phyloP scores from a whole-genome alignment of 1,140 invertebrate genomes.

The Temnothorax curvispinosus region DNA sequence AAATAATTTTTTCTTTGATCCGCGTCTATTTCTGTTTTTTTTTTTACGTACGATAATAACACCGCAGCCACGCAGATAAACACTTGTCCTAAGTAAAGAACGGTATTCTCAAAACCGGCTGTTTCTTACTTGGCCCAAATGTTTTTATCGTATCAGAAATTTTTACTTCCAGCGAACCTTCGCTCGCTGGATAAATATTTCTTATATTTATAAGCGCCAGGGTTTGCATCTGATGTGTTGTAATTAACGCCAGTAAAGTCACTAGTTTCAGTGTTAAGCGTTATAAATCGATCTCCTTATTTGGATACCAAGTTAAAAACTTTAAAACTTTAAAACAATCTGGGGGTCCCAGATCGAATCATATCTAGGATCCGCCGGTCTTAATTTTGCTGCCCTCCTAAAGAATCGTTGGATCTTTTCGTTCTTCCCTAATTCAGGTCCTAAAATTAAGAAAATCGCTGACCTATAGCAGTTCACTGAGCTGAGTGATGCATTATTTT shows the following conservation, averaged over 20 bases:
- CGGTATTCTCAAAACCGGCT: no score
- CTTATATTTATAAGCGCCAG: not conserved
- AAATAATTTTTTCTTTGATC: no score
- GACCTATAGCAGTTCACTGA: not conserved
- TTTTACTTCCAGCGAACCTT: not conserved
- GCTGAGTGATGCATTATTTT: not conserved
- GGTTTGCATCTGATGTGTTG: not conserved
- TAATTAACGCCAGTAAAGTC: not conserved
- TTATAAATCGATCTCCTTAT: not conserved
- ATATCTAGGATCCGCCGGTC: not conserved
- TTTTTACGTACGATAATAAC: no score
- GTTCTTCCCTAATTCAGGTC: not conserved
- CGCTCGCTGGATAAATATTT: not conserved
- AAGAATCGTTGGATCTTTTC: not conserved
- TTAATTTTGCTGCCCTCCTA: not conserved
- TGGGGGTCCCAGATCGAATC: not conserved
- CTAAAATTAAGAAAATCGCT: not conserved
- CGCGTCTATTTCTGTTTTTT: not conserved
- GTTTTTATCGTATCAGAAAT: no score
- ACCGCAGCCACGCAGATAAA: no score
- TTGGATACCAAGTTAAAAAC: not conserved
- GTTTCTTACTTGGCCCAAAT: no score
- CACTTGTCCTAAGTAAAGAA: no score
- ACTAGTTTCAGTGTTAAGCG: not conserved
- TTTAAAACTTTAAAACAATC: not conserved